Evolutionary conservation across 2,888 invertebrate species (phyloP).

Genomic region (Amblyteles armatorius): DNA sequence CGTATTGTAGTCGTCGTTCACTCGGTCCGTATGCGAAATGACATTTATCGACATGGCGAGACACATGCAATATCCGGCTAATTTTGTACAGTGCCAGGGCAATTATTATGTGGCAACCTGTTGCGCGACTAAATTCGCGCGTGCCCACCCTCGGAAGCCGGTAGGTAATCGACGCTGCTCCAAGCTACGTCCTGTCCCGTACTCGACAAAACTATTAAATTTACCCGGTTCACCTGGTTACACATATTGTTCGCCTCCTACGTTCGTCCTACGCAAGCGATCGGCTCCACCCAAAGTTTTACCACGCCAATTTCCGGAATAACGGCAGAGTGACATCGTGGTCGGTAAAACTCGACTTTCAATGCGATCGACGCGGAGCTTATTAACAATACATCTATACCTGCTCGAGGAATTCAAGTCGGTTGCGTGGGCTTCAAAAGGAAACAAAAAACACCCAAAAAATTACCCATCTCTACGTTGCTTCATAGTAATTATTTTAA

Average conservation of each 20-base stretch:
- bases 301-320: conserved; percentile 45
- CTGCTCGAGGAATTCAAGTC: too few species aligned
- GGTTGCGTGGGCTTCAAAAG: too few species aligned
- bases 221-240: conserved; percentile 51
- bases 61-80: conserved; percentile 59
- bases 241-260: conserved; percentile 35
- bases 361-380: not conserved
- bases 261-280: conserved; percentile 18
- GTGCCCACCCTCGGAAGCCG: conserved; percentile 38
- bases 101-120: conserved; percentile 70
- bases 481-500: too few species aligned
- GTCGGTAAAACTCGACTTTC: not conserved
- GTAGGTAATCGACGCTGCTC: conserved; percentile 52
- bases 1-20: not conserved
- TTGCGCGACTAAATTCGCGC: conserved; percentile 65
- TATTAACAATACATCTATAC: not conserved
- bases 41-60: conserved; percentile 65
- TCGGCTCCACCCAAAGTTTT: conserved; percentile 24
- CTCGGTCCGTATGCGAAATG: conserved; percentile 36
- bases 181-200: conserved; percentile 13
- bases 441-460: not conserved
- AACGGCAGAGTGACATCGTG: not conserved
- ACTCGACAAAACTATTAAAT: conserved; percentile 66
- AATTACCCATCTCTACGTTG: not conserved
- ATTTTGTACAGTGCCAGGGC: conserved; percentile 62